These are phyloP conservation scores for Bombus soroeensis DNA, from an alignment of 1,140 invertebrate species.

Conservation along the genomic window DNA sequence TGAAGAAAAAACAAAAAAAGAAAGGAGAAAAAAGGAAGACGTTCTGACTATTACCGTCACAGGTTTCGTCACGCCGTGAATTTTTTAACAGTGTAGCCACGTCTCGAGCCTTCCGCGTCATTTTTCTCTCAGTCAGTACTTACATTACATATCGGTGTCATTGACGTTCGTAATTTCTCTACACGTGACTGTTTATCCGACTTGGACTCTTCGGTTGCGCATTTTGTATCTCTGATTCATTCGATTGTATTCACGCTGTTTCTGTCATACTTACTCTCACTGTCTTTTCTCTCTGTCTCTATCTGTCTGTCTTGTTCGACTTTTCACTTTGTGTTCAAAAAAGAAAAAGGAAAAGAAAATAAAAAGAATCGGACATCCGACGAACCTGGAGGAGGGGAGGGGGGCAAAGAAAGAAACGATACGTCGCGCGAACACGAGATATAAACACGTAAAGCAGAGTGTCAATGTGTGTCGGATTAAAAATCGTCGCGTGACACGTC, in stretches of 20 bases:
- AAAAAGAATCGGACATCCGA: neutral
- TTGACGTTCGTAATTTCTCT: conserved; percentile 7
- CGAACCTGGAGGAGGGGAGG: neutral
- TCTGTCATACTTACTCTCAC: conserved; percentile 15
- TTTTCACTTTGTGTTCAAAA: conserved; percentile 44
- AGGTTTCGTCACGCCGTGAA: conserved; percentile 13
- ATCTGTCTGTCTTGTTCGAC: conserved; percentile 31
- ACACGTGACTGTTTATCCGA: conserved; percentile 9
- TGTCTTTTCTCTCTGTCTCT: conserved; percentile 33
- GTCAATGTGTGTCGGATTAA: neutral
- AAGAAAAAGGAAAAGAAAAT: neutral
- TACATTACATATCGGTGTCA: neutral
- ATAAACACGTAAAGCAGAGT: neutral
- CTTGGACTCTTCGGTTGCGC: conserved; percentile 28
- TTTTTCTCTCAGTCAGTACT: conserved; percentile 9
- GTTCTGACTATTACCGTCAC: neutral
- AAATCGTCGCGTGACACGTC: conserved; percentile 3
- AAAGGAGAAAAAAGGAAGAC: neutral
- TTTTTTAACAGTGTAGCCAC: conserved; percentile 62
- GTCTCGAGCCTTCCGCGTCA: conserved; percentile 23
- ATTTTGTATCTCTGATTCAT: conserved; percentile 16
- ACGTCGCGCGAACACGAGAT: neutral
- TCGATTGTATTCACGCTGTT: conserved; percentile 26
- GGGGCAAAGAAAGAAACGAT: neutral
- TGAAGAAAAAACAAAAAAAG: neutral